Evolutionary conservation across 1,140 invertebrate genomes (phyloP).

Genomic region (Nasonia longicornis): DNA sequence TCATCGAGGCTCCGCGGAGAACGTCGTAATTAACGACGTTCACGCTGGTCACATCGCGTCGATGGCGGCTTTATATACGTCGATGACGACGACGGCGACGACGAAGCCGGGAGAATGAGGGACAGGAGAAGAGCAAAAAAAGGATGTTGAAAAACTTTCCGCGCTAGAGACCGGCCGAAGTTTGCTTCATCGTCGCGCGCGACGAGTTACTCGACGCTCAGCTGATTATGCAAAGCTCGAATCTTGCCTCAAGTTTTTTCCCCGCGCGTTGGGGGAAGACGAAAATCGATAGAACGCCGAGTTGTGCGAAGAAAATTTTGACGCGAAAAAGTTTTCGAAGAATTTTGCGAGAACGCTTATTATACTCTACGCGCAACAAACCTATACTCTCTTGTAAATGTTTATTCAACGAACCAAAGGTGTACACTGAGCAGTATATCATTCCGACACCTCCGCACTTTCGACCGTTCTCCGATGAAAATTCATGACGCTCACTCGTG

Average conservation of each 20-base stretch:
- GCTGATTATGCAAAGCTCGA: background rate
- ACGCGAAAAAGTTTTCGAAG: too few species aligned
- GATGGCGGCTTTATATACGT: slow-evolving; percentile 37
- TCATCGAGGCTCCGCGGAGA: slow-evolving; percentile 44
- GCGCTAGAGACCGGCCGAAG: background rate
- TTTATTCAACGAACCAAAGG: too few species aligned
- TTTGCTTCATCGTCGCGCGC: background rate
- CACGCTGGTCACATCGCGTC: slow-evolving; percentile 29
- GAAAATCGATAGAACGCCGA: background rate
- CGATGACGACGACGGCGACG: background rate
- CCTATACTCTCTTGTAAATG: too few species aligned
- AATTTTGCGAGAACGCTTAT: too few species aligned
- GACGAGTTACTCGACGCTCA: background rate
- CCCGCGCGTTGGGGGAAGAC: too few species aligned
- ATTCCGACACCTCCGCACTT: background rate
- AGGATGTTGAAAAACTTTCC: background rate
- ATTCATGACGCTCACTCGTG: slow-evolving; percentile 11
- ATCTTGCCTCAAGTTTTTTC: background rate
- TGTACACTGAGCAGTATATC: background rate
- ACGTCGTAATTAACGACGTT: slow-evolving; percentile 54
- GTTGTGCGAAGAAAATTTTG: background rate
- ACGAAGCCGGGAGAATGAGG: background rate
- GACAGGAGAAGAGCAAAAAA: slow-evolving; percentile 30
- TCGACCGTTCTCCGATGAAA: slow-evolving; percentile 8
- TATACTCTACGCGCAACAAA: too few species aligned